Conservation (phyloP, 2,113 vertebrate species). For the Opisthocomus hoazin region DNA sequence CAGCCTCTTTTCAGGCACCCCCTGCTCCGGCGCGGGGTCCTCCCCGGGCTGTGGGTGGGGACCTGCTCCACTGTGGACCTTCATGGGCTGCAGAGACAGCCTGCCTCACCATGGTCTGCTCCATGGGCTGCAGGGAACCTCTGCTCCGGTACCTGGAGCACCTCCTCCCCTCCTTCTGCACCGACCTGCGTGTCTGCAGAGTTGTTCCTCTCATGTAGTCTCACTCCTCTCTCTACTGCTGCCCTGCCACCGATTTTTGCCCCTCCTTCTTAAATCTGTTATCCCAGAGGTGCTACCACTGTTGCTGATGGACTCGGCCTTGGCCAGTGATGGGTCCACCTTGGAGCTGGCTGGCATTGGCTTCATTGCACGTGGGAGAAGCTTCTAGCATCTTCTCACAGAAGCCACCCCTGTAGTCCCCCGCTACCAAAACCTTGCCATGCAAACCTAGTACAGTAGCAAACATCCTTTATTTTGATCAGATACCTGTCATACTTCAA, state of each 20-base stretch:
- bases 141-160: background rate
- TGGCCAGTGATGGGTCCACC: rapidly evolving
- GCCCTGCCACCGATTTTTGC: too few relatives aligned
- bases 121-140: background rate
- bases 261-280: background rate
- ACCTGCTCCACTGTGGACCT: background rate
- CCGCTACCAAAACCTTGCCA: background rate
- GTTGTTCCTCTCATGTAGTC: background rate
- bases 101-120: background rate
- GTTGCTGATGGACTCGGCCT: background rate
- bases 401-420: background rate
- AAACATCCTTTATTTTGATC: background rate
- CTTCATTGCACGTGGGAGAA: background rate
- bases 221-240: background rate
- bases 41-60: background rate
- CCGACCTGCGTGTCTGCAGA: background rate
- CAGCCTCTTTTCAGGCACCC: background rate
- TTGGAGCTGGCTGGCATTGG: background rate
- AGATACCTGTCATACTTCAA: background rate
- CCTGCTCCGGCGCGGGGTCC: background rate
- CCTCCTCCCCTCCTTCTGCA: background rate
- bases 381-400: background rate
- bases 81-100: background rate
- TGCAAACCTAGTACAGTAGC: background rate
- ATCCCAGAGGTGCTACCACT: background rate